Percentiles rank a stretch among this genome's conserved stretches.
Evolutionary conservation across 1,140 invertebrate genomes (phyloP).

Genomic region (Octopus sinensis): DNA sequence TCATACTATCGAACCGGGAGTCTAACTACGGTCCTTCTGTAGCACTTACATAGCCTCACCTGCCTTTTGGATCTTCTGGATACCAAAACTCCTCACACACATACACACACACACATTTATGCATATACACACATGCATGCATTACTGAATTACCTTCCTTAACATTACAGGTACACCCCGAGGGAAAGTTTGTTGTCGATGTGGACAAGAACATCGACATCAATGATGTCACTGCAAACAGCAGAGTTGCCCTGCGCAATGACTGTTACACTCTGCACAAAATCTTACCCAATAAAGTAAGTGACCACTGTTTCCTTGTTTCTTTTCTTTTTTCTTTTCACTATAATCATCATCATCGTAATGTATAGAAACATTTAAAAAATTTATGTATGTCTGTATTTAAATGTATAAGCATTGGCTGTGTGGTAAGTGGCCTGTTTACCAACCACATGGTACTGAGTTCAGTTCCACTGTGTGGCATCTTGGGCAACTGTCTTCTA

Average conservation of each 20-base stretch:
- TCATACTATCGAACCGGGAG: too few relatives aligned
- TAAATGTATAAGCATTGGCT: neutral
- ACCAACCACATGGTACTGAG: neutral
- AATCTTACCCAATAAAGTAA: conserved; percentile 94
- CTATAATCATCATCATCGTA: too few relatives aligned
- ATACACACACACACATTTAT: too few relatives aligned
- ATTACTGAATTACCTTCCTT: conserved; percentile 19
- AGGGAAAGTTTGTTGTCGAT: conserved; percentile 99
- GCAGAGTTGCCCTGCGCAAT: conserved; percentile 93
- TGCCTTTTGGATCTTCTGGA: too few relatives aligned
- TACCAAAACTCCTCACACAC: too few relatives aligned
- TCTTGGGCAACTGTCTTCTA: too few relatives aligned
- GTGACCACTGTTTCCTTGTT: neutral
- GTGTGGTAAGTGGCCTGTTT: neutral
- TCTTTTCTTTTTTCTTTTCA: neutral
- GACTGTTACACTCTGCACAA: conserved; percentile 99
- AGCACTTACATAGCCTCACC: too few relatives aligned
- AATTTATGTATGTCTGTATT: too few relatives aligned
- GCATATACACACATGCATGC: too few relatives aligned
- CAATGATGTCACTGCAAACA: conserved; percentile 95
- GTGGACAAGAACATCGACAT: conserved; percentile 99
- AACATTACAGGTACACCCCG: conserved; percentile 80
- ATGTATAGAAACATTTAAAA: too few relatives aligned
- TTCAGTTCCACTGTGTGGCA: too few relatives aligned
- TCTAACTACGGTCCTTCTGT: too few relatives aligned